Evolutionary conservation across 2,888 invertebrate genomes (phyloP), one percentile per base, ranked within the genome.

Genomic region (Maniola hyperantus): DNA sequence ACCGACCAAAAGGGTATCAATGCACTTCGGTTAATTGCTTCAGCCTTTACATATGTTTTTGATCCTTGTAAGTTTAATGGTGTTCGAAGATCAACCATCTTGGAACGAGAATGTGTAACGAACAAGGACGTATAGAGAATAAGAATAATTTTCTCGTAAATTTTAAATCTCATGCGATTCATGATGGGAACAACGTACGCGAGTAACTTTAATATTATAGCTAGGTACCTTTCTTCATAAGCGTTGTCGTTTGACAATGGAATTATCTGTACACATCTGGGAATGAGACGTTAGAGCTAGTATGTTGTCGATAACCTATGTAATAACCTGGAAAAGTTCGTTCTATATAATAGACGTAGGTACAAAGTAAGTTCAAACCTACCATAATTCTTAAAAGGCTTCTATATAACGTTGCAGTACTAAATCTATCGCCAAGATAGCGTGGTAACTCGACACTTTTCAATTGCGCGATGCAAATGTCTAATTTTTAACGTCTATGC

Each of bases 1-100:
- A 67, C 44, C 57, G 61, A 67, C 66, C 61, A 68, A 60, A 67
- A 69, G 57, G 58, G 62, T 66, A 70, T 72, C 63, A 67, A 68
- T 66, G 64, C 58, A 67, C 64, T 70, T 66, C 55, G 55, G 44
- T 64, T 64, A 68, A 59, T 65, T 65, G 58, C 67, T 20, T 34
- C 39, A 54, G 48, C 6, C 20, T 20, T 13, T 53, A 59, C 63
- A 54, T 57, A 13, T 65, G 62, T 67, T 58, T 61, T 58, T 48
- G 36, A 33, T 39, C 18, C 57, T 42, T 57, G 55, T 42, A 34
- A 8, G n/a, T 54, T 34, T 51, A 7, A 39, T 39, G 46, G 15
- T 46, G 48, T 15, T 18, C 10, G 26, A 53, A 53, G 33, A 53
- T 53, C 33, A 33, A 26, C 33, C n/a, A 53, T 53, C 33, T 53